A percentile compares a stretch with the other conserved stretches of the same genome.
These are phyloP conservation scores for Solea solea DNA, from an alignment of 2,113 vertebrate species.

Conservation along the genomic window DNA sequence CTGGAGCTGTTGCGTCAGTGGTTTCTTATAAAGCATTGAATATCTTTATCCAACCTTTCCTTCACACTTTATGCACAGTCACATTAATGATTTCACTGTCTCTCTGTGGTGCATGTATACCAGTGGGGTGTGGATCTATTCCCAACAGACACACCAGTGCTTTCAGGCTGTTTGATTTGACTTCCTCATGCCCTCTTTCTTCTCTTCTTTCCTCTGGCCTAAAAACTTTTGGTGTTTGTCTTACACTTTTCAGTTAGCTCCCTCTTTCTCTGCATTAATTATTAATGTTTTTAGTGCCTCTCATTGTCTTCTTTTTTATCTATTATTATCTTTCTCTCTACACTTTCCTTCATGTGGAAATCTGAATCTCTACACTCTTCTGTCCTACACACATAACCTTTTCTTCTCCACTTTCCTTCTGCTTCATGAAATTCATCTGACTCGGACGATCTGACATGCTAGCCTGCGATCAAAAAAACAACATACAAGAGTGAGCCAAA, in stretches of 20 bases:
- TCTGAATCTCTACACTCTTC: constrained; percentile 9
- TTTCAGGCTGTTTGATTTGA: constrained; percentile 68
- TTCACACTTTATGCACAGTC: constrained; percentile 5
- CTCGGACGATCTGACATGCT: constrained; percentile 43
- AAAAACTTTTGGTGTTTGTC: constrained; percentile 52
- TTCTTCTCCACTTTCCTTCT: constrained; percentile 50
- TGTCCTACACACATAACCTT: constrained; percentile 11
- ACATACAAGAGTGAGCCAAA: constrained; percentile 25
- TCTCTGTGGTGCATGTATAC: constrained; percentile 11
- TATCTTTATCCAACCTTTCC: neutral
- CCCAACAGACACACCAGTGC: constrained; percentile 39
- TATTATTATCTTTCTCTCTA: constrained; percentile 9
- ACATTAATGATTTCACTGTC: neutral
- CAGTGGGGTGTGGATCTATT: constrained; percentile 25
- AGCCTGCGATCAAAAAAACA: constrained; percentile 35
- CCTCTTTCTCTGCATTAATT: constrained; percentile 53
- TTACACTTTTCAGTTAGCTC: constrained; percentile 44
- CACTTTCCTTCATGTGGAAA: constrained; percentile 1
- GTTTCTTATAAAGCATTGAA: constrained; percentile 22
- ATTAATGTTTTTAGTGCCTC: constrained; percentile 45
- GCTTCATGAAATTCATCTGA: constrained; percentile 63
- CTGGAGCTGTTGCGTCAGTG: constrained; percentile 13
- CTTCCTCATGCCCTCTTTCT: constrained; percentile 34
- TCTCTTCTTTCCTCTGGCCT: constrained; percentile 26
- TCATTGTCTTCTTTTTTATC: constrained; percentile 39